These are phyloP conservation scores for Sarcophaga peregrina DNA, from an alignment of 1,140 invertebrate genomes.

Conservation along the genomic window DNA sequence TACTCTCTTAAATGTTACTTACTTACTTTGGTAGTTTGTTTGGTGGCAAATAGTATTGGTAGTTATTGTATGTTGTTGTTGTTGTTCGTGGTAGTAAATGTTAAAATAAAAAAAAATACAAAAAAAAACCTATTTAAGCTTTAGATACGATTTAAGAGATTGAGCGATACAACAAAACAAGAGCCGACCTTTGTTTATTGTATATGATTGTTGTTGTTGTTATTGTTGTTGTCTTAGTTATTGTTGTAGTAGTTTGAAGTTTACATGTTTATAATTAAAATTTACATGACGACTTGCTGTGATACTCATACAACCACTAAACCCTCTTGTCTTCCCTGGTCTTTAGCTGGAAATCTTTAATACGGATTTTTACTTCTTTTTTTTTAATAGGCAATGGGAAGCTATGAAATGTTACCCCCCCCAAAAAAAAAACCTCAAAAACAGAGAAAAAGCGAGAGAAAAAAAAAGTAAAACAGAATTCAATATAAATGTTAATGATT, in stretches of 20 bases:
- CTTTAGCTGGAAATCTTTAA: background rate
- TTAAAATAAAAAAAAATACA: background rate
- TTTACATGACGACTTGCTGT: conserved; percentile 40
- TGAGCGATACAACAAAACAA: background rate
- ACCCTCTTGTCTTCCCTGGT: background rate
- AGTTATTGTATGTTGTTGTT: background rate
- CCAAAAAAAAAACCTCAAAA: no score
- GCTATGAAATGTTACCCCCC: no score
- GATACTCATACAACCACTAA: background rate
- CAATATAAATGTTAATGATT: conserved; percentile 44
- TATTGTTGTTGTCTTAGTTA: no score
- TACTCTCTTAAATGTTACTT: no score
- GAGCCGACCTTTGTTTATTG: conserved; percentile 10
- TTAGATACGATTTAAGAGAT: conserved; percentile 17
- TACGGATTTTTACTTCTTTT: background rate
- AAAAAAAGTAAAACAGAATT: conserved; percentile 3
- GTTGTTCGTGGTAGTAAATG: background rate
- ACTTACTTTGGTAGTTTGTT: no score
- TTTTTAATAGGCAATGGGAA: no score
- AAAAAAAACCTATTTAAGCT: background rate
- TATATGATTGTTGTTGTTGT: no score
- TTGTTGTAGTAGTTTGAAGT: background rate
- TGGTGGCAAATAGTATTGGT: background rate
- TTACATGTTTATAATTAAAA: conserved; percentile 37
- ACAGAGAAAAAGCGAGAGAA: no score